Base-by-base conservation (phyloP, 2,888 invertebrate species). In the Lasioglossum calceatum region DNA sequence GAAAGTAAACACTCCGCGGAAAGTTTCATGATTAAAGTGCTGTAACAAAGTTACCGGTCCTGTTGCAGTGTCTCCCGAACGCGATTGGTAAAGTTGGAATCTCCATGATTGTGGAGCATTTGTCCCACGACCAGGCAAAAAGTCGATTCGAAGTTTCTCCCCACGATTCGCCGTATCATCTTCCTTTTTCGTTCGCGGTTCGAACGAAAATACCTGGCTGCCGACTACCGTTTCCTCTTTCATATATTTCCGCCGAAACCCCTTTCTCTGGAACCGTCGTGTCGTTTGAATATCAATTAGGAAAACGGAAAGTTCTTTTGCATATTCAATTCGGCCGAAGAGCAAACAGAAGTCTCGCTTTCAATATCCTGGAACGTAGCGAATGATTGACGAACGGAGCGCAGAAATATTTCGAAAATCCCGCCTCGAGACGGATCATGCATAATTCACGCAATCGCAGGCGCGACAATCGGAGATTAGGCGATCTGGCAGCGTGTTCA, bases 21-120 rank as follows among this genome's bases (percentile, higher is more conserved):
- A 90, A 89, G 77, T 90, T 89, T 83, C 47, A 73, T 80, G 86
- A 88, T 90, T 85, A 89, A 84, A 85, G 82, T 72, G 85, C 71
- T 79, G 50, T 74, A 87, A 81, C 81, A 75, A 87, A 88, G 82
- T 90, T 88, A 58, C 85, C 67, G 74, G 78, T 64, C 79, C 64
- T 44, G 79, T 74, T 74, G 77, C 75, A 82, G 27, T 79, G 79
- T 84, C 80, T 86, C 70, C 58, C 50, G 36, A 76, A 75, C 79
- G 76, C 79, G 82, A 89, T 92, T 90, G 91, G 84, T 82, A 87
- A 87, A 92, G 88, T 92, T 92, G 50, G 84, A 77, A 87, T 88
- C 79, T 81, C 86, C 81, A 72, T 82, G 79, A 86, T 72, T 80
- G 77, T 75, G 82, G 75, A 79, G 79, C 81, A 83, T 85, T 87